Evolutionary conservation across 2,888 invertebrate genomes (phyloP), one percentile per base, ranked within the genome.

Genomic region (Temnothorax rugatulus): DNA sequence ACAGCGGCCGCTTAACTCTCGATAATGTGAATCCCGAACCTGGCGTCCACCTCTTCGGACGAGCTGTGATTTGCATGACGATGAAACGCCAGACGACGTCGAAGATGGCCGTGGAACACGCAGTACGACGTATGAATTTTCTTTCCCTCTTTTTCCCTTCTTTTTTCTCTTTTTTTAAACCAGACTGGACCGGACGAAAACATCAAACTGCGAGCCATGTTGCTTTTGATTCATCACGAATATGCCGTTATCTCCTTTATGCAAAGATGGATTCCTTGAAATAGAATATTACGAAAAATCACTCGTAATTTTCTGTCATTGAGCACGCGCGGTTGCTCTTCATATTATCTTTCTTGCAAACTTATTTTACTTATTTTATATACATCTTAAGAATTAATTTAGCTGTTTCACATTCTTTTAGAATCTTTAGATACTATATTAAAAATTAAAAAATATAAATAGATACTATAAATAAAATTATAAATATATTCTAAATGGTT

Each of bases 61-160:
- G 61, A 79, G 61, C 86, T 79, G 41, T 44, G 89, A 90, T 91
- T 91, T 92, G 89, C 91, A 90, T 91, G 85, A 79, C 89, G 91
- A 91, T 92, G 89, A 89, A 89, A 83, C 83, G 57, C 79, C 84
- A 75, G 81, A 83, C 61, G 47, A 54, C 47, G 57, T 41, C 44
- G 29, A 84, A 83, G 66, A 77, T 68, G 76, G 29, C 64, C 57
- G 7, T 57, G 57, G 38, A 83, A 4, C 75, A 64, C 75, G 82
- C 82, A 74, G n/a, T n/a, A n/a, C n/a, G 21, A 34, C 44, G 25
- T 34, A 25, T 44, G 75, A 74, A 47, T 74, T 52, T 75, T 47
- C 47, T 74, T 75, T 38, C 11, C 11, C 15, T 13, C 1, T n/a
- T 25, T 15, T 5, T 18, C 4, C 9, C 15, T 38, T 4, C 1